Evolutionary conservation across 2,113 vertebrate genomes (phyloP), one percentile per base, ranked within the genome.

Genomic region (Genyomyrus donnyi): DNA sequence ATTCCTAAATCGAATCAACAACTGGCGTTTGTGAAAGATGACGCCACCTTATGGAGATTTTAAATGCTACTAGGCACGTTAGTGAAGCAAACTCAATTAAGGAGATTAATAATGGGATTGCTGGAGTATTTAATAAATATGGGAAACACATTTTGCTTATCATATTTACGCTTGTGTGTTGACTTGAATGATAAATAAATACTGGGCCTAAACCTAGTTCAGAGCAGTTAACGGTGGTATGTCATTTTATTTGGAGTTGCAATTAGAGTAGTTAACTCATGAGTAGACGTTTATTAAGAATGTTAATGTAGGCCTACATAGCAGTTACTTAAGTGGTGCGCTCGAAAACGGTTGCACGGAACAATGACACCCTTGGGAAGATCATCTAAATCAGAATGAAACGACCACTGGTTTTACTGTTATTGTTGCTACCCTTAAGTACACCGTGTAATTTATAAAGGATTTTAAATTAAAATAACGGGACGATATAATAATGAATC

Each of bases 1-100:
- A 31, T n/a, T 50, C 17, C 49, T 52, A 31, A 52, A 87, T 50
- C 48, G 21, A 56, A 53, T 19, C n/a, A 27, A 39, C 27, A 35
- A 27, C 2, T 46, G 62, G 89, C 42, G 89, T 85, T 85, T 45
- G 42, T 5, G 53, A 35, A 62, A 27, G 48, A 89, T 89, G 85
- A 50, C 89, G 88, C 90, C 92, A 91, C 83, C 92, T 92, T 48
- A 50, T 85, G 89, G 87, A 1, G 80, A 53, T 85, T 19, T 48
- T 31, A 5, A 87, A 87, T 53, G n/a, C 48, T 31, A 21, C 85
- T 35, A 31, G 27, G 45, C 45, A 39, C 19, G 83, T 46, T 85
- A 17, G 31, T 48, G 17, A 42, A 85, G 83, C 83, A 48, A 85
- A 80, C 5, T 39, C 83, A 46, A 46, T 85, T 46, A 46, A 85